Percentiles rank a stretch among this genome's conserved stretches.
Conservation (phyloP, 2,113 vertebrate species). For the Mesembrinibis cayennensis region DNA sequence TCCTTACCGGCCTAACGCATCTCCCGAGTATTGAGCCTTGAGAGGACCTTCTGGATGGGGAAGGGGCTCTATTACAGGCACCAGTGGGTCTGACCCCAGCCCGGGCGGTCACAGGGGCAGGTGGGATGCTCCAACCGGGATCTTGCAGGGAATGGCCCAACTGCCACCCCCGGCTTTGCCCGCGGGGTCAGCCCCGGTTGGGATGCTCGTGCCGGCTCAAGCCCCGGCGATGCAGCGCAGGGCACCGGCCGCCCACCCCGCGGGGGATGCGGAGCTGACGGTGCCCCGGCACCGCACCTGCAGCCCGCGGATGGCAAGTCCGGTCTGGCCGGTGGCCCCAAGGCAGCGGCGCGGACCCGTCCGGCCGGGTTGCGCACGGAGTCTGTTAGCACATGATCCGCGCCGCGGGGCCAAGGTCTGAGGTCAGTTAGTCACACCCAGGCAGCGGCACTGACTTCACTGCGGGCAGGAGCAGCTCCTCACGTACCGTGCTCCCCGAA, state of each 20-base stretch:
- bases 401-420: slow-evolving; percentile 60
- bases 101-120: rapidly evolving
- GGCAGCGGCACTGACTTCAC: slow-evolving; percentile 63
- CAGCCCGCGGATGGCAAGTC: neutral
- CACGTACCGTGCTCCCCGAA: slow-evolving; percentile 48
- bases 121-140: neutral
- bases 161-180: neutral
- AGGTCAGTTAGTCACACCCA: slow-evolving; percentile 62
- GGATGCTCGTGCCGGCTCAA: neutral
- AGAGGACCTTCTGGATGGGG: rapidly evolving
- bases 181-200: rapidly evolving
- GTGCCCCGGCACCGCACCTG: neutral
- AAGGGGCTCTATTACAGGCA: neutral
- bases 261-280: neutral
- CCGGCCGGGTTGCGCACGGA: neutral
- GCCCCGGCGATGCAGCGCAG: neutral
- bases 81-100: rapidly evolving
- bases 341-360: slow-evolving; percentile 31
- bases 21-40: rapidly evolving
- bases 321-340: neutral
- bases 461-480: slow-evolving; percentile 49
- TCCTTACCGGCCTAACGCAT: rapidly evolving
- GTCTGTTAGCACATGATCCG: slow-evolving; percentile 50
- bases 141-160: rapidly evolving
- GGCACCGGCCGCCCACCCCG: neutral